phyloP scores from a whole-genome alignment of 92 coral and sea anemone genomes.

The Phenganax stokvisi region DNA sequence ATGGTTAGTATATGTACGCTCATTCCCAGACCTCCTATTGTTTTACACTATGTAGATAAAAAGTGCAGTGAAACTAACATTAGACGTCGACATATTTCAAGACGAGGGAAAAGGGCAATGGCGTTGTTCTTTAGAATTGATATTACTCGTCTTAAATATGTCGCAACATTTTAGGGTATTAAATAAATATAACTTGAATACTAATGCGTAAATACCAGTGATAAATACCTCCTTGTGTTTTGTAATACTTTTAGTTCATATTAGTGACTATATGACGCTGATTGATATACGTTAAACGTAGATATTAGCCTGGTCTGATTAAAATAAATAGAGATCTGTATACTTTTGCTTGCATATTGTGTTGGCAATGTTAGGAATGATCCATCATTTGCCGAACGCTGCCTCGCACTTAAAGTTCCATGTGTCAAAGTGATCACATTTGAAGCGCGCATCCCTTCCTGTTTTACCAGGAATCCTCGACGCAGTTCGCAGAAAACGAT shows the following conservation, averaged over 20 bases:
- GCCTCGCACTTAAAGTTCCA: background rate
- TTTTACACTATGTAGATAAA: background rate
- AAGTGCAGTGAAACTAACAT: background rate
- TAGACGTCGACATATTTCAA: conserved; percentile 8
- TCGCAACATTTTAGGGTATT: background rate
- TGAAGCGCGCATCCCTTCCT: background rate
- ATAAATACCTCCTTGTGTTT: background rate
- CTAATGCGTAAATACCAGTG: background rate
- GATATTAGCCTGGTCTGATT: no score
- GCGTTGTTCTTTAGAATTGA: background rate
- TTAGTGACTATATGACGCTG: no score
- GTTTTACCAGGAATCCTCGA: conserved; percentile 13
- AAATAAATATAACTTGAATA: conserved; percentile 8
- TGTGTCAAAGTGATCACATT: background rate
- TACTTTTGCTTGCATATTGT: no score
- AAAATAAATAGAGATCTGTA: no score
- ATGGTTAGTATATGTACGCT: background rate
- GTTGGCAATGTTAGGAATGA: no score
- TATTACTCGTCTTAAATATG: background rate
- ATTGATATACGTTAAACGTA: no score
- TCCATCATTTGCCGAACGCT: no score
- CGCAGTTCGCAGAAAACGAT: conserved; percentile 7
- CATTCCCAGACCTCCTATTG: conserved; percentile 25
- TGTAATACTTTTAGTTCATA: background rate
- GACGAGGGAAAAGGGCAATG: conserved; percentile 2